Percentiles rank a stretch among this genome's conserved stretches.
Conservation (phyloP, 1,140 invertebrate genomes). For the Sesamia nonagrioides region DNA sequence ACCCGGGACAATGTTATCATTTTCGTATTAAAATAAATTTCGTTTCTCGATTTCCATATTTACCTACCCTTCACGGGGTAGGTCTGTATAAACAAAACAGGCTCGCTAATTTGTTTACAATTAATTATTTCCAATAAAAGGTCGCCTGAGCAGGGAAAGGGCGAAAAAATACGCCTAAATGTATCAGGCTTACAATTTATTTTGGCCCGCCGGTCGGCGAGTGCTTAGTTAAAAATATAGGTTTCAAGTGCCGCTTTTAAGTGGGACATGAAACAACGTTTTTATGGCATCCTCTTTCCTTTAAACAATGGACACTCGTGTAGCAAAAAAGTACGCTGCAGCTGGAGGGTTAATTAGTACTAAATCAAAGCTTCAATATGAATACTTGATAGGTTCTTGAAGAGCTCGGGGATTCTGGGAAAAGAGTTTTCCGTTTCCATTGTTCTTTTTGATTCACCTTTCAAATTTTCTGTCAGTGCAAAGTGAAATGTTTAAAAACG, state of each 20-base stretch:
- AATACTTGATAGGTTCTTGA: constrained; percentile 28
- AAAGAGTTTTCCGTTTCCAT: constrained; percentile 12
- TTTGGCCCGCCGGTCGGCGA: constrained; percentile 62
- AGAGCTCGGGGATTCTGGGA: background rate
- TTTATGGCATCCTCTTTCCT: constrained; percentile 68
- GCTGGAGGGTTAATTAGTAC: constrained; percentile 63
- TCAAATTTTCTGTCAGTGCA: background rate
- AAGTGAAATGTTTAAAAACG: background rate
- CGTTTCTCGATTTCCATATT: constrained; percentile 42
- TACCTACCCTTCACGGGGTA: too few species aligned
- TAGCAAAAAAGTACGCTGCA: constrained; percentile 59
- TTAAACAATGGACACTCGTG: constrained; percentile 68
- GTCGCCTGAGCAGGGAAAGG: background rate
- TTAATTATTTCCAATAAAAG: constrained; percentile 56
- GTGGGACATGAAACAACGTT: constrained; percentile 71
- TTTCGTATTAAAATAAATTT: constrained; percentile 54
- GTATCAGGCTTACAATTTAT: constrained; percentile 62
- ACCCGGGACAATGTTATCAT: constrained; percentile 49
- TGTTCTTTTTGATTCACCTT: constrained; percentile 1
- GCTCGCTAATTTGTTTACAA: constrained; percentile 58
- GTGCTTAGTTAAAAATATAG: constrained; percentile 77
- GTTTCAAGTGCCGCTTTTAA: constrained; percentile 76
- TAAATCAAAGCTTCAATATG: constrained; percentile 61
- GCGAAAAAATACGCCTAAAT: constrained; percentile 66
- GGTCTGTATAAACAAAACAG: constrained; percentile 38